Evolutionary conservation across 2,797 vertebrate species (phyloP).

Genomic region (Capromys pilorides): DNA sequence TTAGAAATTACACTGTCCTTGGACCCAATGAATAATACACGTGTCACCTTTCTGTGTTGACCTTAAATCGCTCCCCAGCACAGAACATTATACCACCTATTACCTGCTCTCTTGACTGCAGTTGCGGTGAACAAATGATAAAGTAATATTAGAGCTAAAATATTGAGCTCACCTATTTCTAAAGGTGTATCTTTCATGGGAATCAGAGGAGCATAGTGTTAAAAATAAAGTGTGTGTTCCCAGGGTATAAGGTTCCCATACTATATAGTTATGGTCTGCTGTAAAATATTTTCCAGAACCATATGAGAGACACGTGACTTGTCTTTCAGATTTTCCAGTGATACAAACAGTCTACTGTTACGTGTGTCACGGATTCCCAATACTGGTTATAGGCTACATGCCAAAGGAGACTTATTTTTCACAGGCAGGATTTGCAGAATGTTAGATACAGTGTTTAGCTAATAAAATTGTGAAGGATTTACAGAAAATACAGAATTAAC

Average conservation of each 20-base stretch:
- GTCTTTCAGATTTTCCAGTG: not conserved
- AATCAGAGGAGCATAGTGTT: not conserved
- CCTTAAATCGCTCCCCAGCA: not conserved
- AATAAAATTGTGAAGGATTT: not conserved
- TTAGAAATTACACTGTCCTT: constrained; percentile 13
- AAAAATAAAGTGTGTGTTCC: constrained; percentile 23
- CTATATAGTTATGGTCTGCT: not conserved
- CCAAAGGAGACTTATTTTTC: not conserved
- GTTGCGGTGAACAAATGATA: not conserved
- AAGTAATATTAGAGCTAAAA: constrained; percentile 30
- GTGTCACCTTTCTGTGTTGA: not conserved
- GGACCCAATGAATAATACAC: not conserved
- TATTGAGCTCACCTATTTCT: not conserved
- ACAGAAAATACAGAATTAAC: constrained; percentile 46
- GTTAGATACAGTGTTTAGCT: not conserved
- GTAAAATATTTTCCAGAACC: not conserved
- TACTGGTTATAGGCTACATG: not conserved
- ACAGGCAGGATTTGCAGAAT: not conserved
- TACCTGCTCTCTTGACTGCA: not conserved
- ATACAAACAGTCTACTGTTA: not conserved
- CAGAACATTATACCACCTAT: not conserved
- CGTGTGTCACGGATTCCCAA: not conserved
- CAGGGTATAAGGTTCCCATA: not conserved
- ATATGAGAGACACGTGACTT: not conserved
- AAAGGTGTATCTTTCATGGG: not conserved